A percentile compares a stretch with the other conserved stretches of the same genome.
Conservation (phyloP, 92 coral and sea anemone genomes). For the Diadumene lineata region DNA sequence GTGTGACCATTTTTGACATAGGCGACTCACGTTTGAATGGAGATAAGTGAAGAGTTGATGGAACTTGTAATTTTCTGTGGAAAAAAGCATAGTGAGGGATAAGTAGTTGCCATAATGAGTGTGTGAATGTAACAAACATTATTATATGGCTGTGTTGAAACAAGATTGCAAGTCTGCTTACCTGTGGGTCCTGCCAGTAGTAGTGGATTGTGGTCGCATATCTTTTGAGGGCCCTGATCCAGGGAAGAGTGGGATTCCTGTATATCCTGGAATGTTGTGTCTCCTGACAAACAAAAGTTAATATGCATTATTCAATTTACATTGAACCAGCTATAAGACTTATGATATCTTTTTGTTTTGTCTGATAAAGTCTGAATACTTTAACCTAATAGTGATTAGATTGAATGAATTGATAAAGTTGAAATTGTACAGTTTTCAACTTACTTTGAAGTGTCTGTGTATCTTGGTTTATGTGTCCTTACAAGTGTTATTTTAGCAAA, state of each 20-base stretch:
- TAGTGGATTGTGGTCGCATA: slow-evolving; percentile 61
- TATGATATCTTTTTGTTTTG: too few species aligned
- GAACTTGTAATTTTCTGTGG: slow-evolving; percentile 71
- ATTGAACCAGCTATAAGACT: too few species aligned
- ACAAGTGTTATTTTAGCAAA: slow-evolving; percentile 57
- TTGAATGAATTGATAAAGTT: too few species aligned
- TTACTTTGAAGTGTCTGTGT: slow-evolving; percentile 83
- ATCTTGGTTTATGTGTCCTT: slow-evolving; percentile 78
- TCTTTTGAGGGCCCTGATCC: slow-evolving; percentile 77
- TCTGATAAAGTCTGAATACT: too few species aligned
- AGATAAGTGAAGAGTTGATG: slow-evolving; percentile 60
- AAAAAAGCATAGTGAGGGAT: neutral
- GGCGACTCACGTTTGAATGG: slow-evolving; percentile 83
- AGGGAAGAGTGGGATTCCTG: slow-evolving; percentile 82
- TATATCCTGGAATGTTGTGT: slow-evolving; percentile 91
- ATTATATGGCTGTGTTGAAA: too few species aligned
- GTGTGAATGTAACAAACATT: neutral
- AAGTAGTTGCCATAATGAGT: neutral
- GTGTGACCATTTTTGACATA: slow-evolving; percentile 95
- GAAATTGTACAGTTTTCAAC: neutral
- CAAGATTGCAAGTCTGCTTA: too few species aligned
- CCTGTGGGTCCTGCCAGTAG: slow-evolving; percentile 88
- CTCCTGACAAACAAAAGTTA: slow-evolving; percentile 48
- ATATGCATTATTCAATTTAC: neutral
- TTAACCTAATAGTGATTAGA: too few species aligned